Conservation (phyloP, 2,888 invertebrate species). For the Ormyrus rosae region DNA sequence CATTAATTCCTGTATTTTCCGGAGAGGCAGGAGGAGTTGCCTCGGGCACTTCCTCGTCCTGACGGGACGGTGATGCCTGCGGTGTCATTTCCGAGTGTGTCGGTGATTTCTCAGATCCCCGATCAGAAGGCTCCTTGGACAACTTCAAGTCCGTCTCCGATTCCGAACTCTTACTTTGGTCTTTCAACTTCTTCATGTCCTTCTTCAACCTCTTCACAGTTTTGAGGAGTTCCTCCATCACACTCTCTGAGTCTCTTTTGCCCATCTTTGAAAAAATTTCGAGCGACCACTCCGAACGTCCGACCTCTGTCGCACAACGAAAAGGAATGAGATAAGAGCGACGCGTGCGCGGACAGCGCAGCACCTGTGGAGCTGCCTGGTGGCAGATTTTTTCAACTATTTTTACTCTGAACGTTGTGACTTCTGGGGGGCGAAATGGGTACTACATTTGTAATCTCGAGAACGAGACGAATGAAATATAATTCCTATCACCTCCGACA, state of each 20-base stretch:
- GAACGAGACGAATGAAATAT: background rate
- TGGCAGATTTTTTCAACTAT: background rate
- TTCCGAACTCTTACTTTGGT: too few species aligned
- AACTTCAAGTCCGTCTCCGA: too few species aligned
- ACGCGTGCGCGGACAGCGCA: background rate
- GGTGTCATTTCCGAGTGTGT: too few species aligned
- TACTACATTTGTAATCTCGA: background rate
- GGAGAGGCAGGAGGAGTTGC: too few species aligned
- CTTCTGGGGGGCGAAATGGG: background rate
- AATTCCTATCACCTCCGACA: too few species aligned
- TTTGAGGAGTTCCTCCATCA: background rate
- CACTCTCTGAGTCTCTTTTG: background rate
- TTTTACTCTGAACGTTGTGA: slow-evolving; percentile 6
- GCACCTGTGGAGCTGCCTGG: background rate
- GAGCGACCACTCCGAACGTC: background rate
- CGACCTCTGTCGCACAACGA: background rate
- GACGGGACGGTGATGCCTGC: too few species aligned
- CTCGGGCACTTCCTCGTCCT: too few species aligned
- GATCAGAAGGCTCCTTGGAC: too few species aligned
- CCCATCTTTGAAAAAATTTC: background rate
- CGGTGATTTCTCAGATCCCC: too few species aligned
- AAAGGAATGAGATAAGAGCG: background rate
- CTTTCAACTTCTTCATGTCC: too few species aligned
- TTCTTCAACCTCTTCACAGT: too few species aligned
- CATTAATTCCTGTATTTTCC: too few species aligned